phyloP scores from a whole-genome alignment of 1,140 invertebrate species.

The Drepana arcuata region DNA sequence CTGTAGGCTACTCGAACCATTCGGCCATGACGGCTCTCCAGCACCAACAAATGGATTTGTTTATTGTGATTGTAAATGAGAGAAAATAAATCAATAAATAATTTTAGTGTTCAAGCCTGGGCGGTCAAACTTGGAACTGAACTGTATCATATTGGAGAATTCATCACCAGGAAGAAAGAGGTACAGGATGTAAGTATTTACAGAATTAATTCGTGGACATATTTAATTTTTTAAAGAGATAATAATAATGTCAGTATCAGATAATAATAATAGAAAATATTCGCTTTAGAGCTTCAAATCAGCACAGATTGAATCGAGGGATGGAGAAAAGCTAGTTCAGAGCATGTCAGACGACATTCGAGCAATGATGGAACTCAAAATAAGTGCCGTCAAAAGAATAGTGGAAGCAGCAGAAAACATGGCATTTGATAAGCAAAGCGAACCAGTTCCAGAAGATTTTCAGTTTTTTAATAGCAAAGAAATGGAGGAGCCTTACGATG shows the following conservation, averaged over 20 bases:
- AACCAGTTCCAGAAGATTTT: conserved; percentile 76
- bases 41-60: no score
- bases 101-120: conserved; percentile 78
- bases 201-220: conserved; percentile 2
- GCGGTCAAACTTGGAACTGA: conserved; percentile 81
- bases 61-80: no score
- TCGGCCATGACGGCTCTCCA: no score
- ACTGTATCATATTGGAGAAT: conserved; percentile 79
- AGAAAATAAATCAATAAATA: no score
- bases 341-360: conserved; percentile 85
- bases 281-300: conserved; percentile 79
- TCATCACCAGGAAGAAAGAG: conserved; percentile 80
- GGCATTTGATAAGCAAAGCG: conserved; percentile 73
- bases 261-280: background rate
- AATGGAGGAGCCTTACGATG: conserved; percentile 70
- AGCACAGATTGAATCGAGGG: conserved; percentile 77
- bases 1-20: no score
- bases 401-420: conserved; percentile 86
- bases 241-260: conserved; percentile 1
- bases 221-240: background rate
- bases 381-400: conserved; percentile 86
- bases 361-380: conserved; percentile 87
- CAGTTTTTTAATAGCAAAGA: conserved; percentile 84
- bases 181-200: conserved; percentile 75
- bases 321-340: conserved; percentile 80